Evolutionary conservation across 2,888 invertebrate species (phyloP), one percentile per base, ranked within the genome.

Genomic region (Meteorus colon): DNA sequence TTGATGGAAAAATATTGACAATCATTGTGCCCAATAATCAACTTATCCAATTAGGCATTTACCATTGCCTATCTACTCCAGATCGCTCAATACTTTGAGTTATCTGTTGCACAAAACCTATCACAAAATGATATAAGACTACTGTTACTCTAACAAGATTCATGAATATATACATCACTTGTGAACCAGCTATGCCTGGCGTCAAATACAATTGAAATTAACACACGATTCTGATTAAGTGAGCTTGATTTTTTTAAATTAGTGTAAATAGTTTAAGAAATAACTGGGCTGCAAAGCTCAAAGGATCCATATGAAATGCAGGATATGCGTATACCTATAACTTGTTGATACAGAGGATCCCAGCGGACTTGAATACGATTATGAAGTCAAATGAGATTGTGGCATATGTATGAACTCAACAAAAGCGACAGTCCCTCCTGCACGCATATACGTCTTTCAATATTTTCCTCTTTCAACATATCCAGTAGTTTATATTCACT

Each of bases 351-450:
- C 84, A 85, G 81, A 81, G n/a, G 83, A 86, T 86, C 85, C 85
- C 87, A 77, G 70, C 80, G 84, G 87, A 83, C 81, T 83, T 80
- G 83, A 86, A 87, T 86, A 84, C 86, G 87, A 89, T 89, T 89
- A 89, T 86, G 88, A 85, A 89, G 89, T 89, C 89, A 89, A 89
- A 89, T 89, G 89, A 89, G 89, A 89, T 87, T 87, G 86, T 89
- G 87, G 88, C 88, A 89, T 89, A 89, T 89, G 89, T 87, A 89
- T 89, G 89, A 89, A 81, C 80, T 82, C 81, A 80, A 79, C 80
- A 77, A 75, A 77, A 81, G 81, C 81, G 74, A 79, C 77, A n/a
- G 48, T 16, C 66, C 73, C 79, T 60, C 67, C 71, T 76, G 48
- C 78, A 70, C 73, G 24, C 70, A 29, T 29, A 34, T 37, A 24